Evolutionary conservation across 1,140 invertebrate species (phyloP), one percentile per base, ranked within the genome.

Genomic region (Drepana arcuata): DNA sequence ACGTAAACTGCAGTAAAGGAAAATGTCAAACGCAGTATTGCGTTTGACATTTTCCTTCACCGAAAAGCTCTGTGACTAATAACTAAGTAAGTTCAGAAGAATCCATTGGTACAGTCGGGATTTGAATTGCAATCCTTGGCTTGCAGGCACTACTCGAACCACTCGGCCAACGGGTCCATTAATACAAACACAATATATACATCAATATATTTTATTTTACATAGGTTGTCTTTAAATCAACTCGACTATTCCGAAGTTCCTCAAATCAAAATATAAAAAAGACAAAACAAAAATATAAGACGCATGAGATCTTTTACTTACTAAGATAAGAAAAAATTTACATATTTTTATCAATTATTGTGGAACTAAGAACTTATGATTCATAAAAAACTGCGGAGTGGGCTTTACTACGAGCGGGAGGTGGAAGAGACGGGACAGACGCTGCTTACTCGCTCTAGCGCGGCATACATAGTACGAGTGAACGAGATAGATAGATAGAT

Each of bases 201-300:
- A 82, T 82, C 74, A 75, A 82, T 82, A 79, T 75, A 73, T 75
- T 78, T 77, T 81, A 82, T 78, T 79, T 82, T 82, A 82, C 78
- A 82, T 71, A 74, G 65, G 69, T 79, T 79, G 74, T 79, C 74
- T 82, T 82, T 78, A 77, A 79, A 75, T 79, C 78, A 75, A 82
- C 68, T 73, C 68, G 60, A 75, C 78, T 79, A 78, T 77, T 78
- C 78, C 72, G 73, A 72, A 77, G 59, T 74, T 78, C 74, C 64
- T 82, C 78, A 82, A 82, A 79, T 82, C 78, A 82, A 82, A 79
- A 82, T 82, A 82, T 82, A 78, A 82, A 82, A 81, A 77, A 82
- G 74, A 82, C 77, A 82, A 82, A 79, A 82, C 78, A 81, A 79
- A 82, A 78, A 75, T 71, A 81, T 79, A 74, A 75, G 69, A 67